These are phyloP conservation scores for Gnathonemus echidnorhynchus DNA, from an alignment of 2,113 vertebrate genomes.

Conservation along the genomic window DNA sequence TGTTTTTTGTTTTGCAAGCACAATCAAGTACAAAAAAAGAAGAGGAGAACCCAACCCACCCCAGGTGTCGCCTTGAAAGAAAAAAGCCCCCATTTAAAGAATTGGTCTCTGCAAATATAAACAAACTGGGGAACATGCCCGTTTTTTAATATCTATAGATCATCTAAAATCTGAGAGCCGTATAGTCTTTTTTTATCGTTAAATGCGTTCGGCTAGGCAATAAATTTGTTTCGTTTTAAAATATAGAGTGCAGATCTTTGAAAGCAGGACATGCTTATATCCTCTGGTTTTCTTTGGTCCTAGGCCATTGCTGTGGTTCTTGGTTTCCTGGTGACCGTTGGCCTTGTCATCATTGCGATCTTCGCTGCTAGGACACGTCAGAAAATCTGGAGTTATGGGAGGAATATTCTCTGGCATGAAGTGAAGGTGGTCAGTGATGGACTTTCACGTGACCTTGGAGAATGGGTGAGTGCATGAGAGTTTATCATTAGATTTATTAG, in stretches of 20 bases:
- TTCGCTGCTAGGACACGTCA: constrained; percentile 74
- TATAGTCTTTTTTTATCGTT: not conserved
- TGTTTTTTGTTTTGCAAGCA: too few relatives aligned
- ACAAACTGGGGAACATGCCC: not conserved
- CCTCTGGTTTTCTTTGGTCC: constrained; percentile 20
- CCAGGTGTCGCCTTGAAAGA: too few relatives aligned
- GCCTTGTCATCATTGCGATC: constrained; percentile 76
- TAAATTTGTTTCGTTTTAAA: not conserved
- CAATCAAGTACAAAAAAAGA: too few relatives aligned
- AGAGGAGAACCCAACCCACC: too few relatives aligned
- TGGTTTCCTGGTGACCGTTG: constrained; percentile 71
- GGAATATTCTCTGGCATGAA: constrained; percentile 76
- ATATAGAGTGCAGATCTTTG: not conserved
- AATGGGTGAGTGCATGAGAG: constrained; percentile 68
- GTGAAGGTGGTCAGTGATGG: constrained; percentile 47
- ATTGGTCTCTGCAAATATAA: too few relatives aligned
- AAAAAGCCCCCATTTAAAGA: too few relatives aligned
- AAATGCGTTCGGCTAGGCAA: not conserved
- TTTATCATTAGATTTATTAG: not conserved
- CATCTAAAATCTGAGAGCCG: not conserved
- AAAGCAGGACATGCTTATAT: not conserved
- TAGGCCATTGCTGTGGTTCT: constrained; percentile 81
- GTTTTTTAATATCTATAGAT: not conserved
- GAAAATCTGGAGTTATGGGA: constrained; percentile 64
- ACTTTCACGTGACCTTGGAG: constrained; percentile 64